A percentile compares a stretch with the other conserved stretches of the same genome.
Conservation (phyloP, 2,888 invertebrate genomes). For the Cylindroiulus punctatus region DNA sequence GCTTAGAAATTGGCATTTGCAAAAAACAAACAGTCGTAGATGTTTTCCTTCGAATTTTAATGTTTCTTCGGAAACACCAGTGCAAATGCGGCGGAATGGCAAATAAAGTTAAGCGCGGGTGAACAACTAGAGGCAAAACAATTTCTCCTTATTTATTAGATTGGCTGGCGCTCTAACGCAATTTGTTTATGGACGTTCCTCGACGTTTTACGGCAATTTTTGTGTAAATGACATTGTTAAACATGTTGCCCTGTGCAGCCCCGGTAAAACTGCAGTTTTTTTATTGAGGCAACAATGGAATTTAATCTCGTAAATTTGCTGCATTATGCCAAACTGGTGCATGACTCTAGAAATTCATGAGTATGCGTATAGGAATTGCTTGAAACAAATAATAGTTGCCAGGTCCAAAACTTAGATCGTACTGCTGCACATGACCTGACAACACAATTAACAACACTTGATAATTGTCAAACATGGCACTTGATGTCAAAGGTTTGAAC, state of each 20-base stretch:
- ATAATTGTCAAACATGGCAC: background rate
- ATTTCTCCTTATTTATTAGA: slow-evolving; percentile 26
- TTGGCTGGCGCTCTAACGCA: background rate
- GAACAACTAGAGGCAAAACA: background rate
- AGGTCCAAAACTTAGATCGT: background rate
- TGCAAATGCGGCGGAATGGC: background rate
- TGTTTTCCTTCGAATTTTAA: background rate
- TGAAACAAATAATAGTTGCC: background rate
- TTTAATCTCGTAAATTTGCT: slow-evolving; percentile 36
- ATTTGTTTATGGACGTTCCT: slow-evolving; percentile 34
- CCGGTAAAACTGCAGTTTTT: background rate
- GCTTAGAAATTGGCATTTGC: background rate
- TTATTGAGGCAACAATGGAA: slow-evolving; percentile 1
- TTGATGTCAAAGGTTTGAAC: too few species aligned
- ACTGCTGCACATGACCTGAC: too few species aligned
- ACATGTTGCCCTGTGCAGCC: background rate
- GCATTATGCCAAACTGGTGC: background rate
- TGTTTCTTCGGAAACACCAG: background rate
- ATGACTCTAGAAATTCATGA: background rate
- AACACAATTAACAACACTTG: too few species aligned
- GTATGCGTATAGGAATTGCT: background rate
- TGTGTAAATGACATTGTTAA: background rate
- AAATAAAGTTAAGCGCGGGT: slow-evolving; percentile 24
- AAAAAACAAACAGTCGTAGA: background rate
- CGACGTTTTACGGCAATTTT: background rate